These are phyloP conservation scores for Artibeus lituratus DNA, from an alignment of 2,797 vertebrate genomes.

Conservation along the genomic window DNA sequence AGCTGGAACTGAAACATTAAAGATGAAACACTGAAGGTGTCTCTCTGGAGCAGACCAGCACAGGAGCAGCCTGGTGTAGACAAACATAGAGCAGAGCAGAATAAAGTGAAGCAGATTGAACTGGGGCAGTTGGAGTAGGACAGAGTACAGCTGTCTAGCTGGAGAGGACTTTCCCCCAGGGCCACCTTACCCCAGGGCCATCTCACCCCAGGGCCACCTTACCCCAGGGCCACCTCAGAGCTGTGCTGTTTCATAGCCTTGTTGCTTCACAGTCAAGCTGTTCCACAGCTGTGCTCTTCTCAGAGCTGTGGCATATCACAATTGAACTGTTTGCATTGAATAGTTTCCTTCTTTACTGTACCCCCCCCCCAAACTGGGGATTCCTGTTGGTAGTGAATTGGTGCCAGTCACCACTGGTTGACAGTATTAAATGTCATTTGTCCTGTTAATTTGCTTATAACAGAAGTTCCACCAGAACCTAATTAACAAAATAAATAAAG, in stretches of 20 bases:
- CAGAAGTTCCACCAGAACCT: background rate
- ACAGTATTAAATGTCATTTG: background rate
- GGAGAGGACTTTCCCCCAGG: background rate
- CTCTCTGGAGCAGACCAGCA: background rate
- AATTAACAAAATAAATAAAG: too few relatives aligned
- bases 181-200: background rate
- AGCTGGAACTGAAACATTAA: background rate
- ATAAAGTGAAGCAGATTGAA: background rate
- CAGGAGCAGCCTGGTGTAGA: background rate
- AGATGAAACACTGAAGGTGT: background rate
- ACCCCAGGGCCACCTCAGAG: background rate
- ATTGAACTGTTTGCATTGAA: background rate
- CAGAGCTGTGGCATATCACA: background rate
- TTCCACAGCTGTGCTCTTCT: background rate
- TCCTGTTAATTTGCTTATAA: background rate
- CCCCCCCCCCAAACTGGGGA: background rate
- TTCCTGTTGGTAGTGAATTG: background rate
- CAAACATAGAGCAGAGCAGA: background rate
- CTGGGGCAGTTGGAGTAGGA: background rate
- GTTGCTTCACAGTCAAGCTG: background rate
- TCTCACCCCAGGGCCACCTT: background rate
- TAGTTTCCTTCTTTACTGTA: background rate
- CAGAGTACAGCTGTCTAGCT: background rate
- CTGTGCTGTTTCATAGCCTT: background rate
- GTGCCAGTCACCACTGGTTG: background rate